These are phyloP conservation scores for Dissostichus mawsoni DNA, from an alignment of 2,113 vertebrate species.

Conservation along the genomic window DNA sequence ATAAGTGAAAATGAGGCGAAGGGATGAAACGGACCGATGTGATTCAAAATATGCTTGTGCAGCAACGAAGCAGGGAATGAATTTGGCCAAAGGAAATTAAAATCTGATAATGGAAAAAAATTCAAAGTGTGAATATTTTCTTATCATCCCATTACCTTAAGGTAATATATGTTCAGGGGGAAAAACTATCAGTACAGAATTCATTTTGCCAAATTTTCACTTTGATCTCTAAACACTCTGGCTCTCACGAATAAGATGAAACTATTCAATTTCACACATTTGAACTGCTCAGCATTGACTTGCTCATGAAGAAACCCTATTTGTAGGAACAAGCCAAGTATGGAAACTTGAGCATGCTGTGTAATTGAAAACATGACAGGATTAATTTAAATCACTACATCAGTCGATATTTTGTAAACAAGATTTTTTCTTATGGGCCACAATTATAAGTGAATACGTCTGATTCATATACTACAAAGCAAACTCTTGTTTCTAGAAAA, in stretches of 20 bases:
- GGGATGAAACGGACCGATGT: neutral
- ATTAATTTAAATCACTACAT: conserved; percentile 65
- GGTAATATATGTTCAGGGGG: conserved; percentile 51
- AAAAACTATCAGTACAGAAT: conserved; percentile 48
- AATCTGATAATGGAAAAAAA: conserved; percentile 56
- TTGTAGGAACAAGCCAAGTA: conserved; percentile 59
- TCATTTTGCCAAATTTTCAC: conserved; percentile 66
- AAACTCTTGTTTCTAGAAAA: conserved; percentile 19
- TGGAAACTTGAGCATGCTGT: conserved; percentile 48
- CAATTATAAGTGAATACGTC: conserved; percentile 35
- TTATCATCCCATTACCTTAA: conserved; percentile 64
- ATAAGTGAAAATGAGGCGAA: conserved; percentile 32
- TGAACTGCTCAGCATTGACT: conserved; percentile 63
- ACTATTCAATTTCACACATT: conserved; percentile 82
- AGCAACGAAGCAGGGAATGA: conserved; percentile 43
- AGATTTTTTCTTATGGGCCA: conserved; percentile 27
- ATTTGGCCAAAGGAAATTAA: conserved; percentile 53
- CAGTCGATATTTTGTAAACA: conserved; percentile 63
- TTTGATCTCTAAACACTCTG: conserved; percentile 73
- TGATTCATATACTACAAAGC: conserved; percentile 22
- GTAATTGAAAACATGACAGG: conserved; percentile 68
- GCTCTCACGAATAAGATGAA: conserved; percentile 74
- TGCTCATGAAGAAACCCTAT: conserved; percentile 72
- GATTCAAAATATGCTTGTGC: conserved; percentile 50
- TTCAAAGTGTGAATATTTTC: conserved; percentile 50